A percentile compares a stretch with the other conserved stretches of the same genome.
phyloP scores from a whole-genome alignment of 2,113 vertebrate species.

The Amphiprion ocellaris region DNA sequence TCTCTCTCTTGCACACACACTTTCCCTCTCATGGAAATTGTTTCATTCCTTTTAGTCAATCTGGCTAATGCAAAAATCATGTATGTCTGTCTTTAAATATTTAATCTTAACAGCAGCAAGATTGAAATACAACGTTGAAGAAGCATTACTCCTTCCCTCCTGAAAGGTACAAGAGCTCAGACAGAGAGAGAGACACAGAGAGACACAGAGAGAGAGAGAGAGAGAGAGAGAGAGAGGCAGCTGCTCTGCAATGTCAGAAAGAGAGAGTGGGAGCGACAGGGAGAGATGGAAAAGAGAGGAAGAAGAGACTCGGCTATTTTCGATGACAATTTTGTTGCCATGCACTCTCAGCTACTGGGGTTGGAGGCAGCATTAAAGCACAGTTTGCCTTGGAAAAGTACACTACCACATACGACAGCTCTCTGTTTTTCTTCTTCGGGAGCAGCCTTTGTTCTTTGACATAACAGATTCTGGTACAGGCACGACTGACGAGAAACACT shows the following conservation, averaged over 20 bases:
- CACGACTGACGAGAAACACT: constrained; percentile 61
- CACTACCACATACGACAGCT: constrained; percentile 49
- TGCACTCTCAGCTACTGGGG: constrained; percentile 56
- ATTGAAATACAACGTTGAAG: constrained; percentile 81
- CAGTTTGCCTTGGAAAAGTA: constrained; percentile 70
- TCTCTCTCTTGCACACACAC: constrained; percentile 24
- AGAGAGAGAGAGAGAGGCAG: constrained; percentile 49
- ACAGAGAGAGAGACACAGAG: constrained; percentile 30
- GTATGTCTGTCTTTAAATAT: constrained; percentile 85
- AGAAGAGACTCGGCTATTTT: constrained; percentile 68
- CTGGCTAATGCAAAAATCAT: constrained; percentile 86
- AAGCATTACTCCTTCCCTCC: constrained; percentile 70
- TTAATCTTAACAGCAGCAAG: constrained; percentile 81
- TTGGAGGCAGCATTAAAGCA: constrained; percentile 67
- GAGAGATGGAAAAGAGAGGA: constrained; percentile 48
- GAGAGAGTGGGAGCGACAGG: constrained; percentile 51
- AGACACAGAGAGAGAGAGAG: constrained; percentile 46
- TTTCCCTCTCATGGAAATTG: constrained; percentile 71
- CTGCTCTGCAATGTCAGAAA: constrained; percentile 66
- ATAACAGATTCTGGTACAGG: constrained; percentile 43
- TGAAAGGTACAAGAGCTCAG: constrained; percentile 74
- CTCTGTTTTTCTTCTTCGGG: constrained; percentile 35
- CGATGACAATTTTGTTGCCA: constrained; percentile 68
- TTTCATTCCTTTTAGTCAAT: constrained; percentile 85
- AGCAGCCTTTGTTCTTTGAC: constrained; percentile 68